Percentiles rank a stretch among this genome's conserved stretches.
phyloP scores from a whole-genome alignment of 2,113 vertebrate species.

The Nerophis lumbriciformis region DNA sequence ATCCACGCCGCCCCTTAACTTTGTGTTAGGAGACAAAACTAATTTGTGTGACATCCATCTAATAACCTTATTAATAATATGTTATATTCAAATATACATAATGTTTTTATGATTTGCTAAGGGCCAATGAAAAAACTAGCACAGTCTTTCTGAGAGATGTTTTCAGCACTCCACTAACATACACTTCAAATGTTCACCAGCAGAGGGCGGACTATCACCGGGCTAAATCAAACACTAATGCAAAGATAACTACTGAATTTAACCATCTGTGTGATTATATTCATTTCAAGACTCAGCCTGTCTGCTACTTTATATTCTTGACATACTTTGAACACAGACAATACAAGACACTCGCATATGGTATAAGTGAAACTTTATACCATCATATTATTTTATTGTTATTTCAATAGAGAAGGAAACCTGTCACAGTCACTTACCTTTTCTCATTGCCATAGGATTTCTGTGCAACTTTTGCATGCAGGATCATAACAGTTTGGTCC shows the following conservation, averaged over 20 bases:
- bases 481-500: slow-evolving; percentile 99
- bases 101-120: no score
- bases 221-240: neutral
- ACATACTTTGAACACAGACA: neutral
- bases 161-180: neutral
- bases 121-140: no score
- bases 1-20: no score
- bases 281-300: neutral
- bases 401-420: neutral
- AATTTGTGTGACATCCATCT: no score
- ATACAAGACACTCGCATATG: neutral
- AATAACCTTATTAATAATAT: no score
- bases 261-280: neutral
- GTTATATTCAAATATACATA: no score
- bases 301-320: no score
- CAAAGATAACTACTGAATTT: neutral
- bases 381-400: neutral
- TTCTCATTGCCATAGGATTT: slow-evolving; percentile 99
- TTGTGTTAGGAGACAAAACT: no score
- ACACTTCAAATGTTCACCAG: slow-evolving; percentile 19
- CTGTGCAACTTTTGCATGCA: slow-evolving; percentile 98
- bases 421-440: slow-evolving; percentile 71
- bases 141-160: neutral
- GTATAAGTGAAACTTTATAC: neutral
- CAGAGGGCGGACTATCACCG: slow-evolving; percentile 48